These are phyloP conservation scores for Pararge aegeria DNA, from an alignment of 1,140 invertebrate species.

Conservation along the genomic window DNA sequence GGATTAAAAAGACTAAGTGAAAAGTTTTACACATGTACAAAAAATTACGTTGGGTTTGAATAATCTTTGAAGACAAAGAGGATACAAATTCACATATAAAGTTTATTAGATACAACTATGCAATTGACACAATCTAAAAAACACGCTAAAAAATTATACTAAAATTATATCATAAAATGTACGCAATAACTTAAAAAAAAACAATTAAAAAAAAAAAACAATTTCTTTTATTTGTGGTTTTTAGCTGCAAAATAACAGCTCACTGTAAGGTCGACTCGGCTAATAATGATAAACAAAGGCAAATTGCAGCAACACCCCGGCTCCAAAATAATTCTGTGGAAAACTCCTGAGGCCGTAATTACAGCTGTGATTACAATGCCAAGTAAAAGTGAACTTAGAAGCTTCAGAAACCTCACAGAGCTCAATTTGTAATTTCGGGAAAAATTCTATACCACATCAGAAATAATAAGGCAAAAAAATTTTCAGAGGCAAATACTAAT, in stretches of 20 bases:
- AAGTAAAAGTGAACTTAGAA: conserved; percentile 37
- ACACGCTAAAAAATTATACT: too few relatives aligned
- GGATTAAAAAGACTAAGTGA: too few relatives aligned
- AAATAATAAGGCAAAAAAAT: neutral
- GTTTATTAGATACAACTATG: too few relatives aligned
- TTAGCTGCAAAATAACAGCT: conserved; percentile 20
- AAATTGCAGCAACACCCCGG: conserved; percentile 36
- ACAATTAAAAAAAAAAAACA: too few relatives aligned
- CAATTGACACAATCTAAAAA: too few relatives aligned
- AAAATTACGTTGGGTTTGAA: too few relatives aligned
- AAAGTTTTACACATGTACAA: too few relatives aligned
- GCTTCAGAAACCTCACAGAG: conserved; percentile 31
- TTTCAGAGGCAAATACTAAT: conserved; percentile 14
- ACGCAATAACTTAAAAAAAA: too few relatives aligned
- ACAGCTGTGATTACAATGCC: conserved; percentile 31
- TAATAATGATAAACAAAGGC: conserved; percentile 33
- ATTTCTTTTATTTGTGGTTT: conserved; percentile 40
- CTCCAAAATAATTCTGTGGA: conserved; percentile 33
- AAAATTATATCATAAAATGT: too few relatives aligned
- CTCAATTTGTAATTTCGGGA: conserved; percentile 38
- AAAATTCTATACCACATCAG: conserved; percentile 17
- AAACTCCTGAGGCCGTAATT: conserved; percentile 35
- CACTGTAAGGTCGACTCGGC: conserved; percentile 23
- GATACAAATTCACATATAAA: too few relatives aligned
- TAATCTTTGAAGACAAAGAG: too few relatives aligned